A percentile compares a stretch with the other conserved stretches of the same genome.
Evolutionary conservation across 1,140 invertebrate species (phyloP).

Genomic region (Zophobas atratus): DNA sequence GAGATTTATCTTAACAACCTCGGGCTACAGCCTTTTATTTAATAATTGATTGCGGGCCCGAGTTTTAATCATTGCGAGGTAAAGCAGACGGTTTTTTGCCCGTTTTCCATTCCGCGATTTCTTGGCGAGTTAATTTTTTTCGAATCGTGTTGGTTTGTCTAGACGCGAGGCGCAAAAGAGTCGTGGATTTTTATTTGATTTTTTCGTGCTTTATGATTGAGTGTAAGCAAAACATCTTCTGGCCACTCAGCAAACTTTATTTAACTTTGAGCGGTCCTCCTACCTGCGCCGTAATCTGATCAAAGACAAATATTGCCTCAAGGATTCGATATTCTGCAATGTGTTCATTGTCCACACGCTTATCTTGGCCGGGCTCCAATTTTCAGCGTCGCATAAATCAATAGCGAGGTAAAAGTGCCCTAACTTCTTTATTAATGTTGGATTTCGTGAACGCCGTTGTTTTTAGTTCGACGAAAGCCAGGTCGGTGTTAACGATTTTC

Average conservation of each 20-base stretch:
- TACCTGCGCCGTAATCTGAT: neutral
- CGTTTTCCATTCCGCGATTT: neutral
- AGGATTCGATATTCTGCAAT: neutral
- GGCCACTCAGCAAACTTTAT: neutral
- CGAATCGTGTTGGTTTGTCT: too few relatives aligned
- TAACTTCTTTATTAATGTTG: too few relatives aligned
- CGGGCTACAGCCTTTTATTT: conserved; percentile 41
- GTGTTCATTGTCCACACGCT: neutral
- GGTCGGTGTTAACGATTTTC: too few relatives aligned
- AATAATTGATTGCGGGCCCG: conserved; percentile 28
- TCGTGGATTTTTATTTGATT: too few relatives aligned
- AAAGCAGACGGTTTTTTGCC: neutral
- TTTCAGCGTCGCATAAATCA: neutral
- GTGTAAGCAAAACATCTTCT: too few relatives aligned
- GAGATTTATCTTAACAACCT: conserved; percentile 44
- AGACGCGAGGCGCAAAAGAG: too few relatives aligned
- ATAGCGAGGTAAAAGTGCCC: too few relatives aligned
- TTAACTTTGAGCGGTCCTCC: neutral
- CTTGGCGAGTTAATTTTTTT: too few relatives aligned
- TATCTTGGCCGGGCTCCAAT: neutral
- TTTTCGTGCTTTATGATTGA: too few relatives aligned
- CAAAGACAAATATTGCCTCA: conserved; percentile 13
- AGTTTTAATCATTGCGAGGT: conserved; percentile 8
- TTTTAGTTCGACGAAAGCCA: too few relatives aligned
- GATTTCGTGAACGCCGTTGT: too few relatives aligned